Evolutionary conservation across 2,888 invertebrate species (phyloP).

Genomic region (Tiliacea citrago): DNA sequence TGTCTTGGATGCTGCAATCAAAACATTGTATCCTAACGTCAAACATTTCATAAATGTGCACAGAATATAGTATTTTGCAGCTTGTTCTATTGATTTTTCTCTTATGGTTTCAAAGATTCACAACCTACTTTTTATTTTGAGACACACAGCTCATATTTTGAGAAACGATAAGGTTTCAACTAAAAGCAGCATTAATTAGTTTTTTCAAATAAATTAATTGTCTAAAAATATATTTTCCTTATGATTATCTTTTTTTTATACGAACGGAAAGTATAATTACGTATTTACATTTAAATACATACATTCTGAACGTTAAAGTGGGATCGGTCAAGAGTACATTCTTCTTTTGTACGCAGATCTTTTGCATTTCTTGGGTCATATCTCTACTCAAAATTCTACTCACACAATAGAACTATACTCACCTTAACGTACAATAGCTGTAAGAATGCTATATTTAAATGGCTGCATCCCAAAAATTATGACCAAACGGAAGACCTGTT

Average conservation of each 20-base stretch:
- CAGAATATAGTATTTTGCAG: neutral
- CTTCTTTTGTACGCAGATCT: too few species aligned
- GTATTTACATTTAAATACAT: neutral
- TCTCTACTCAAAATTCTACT: too few species aligned
- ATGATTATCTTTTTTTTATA: neutral
- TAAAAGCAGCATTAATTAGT: neutral
- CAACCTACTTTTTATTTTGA: neutral
- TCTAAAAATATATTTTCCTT: neutral
- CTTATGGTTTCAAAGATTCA: neutral
- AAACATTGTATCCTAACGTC: constrained; percentile 1
- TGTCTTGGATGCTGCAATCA: constrained; percentile 22
- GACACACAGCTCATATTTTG: neutral
- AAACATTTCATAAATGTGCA: neutral
- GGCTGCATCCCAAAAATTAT: too few species aligned
- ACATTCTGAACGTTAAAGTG: too few species aligned
- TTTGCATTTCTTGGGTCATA: too few species aligned
- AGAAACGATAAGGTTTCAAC: neutral
- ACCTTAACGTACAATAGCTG: too few species aligned
- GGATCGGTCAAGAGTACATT: too few species aligned
- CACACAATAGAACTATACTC: too few species aligned
- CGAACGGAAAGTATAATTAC: neutral
- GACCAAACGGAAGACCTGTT: too few species aligned
- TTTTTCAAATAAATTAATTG: neutral
- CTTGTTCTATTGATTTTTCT: neutral
- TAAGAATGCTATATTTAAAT: too few species aligned